Evolutionary conservation across 2,888 invertebrate genomes (phyloP).

Genomic region (Dorcus parallelipipedus): DNA sequence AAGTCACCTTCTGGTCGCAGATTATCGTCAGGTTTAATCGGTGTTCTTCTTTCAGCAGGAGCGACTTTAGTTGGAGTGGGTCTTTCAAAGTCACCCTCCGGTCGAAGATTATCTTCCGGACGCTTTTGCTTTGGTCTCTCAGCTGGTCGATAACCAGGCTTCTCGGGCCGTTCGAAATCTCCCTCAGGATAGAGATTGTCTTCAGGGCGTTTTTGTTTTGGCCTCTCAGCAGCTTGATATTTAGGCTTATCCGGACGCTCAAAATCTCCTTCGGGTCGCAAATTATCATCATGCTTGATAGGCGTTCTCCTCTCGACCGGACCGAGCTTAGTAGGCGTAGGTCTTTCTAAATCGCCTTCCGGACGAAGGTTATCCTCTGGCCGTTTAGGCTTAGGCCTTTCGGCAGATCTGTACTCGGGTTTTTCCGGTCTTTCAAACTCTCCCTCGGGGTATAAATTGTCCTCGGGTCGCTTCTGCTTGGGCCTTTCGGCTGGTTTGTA

Average conservation of each 20-base stretch:
- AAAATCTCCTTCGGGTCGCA: conserved; percentile 55
- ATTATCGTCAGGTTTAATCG: conserved; percentile 54
- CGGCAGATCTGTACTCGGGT: conserved; percentile 47
- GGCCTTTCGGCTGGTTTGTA: conserved; percentile 41
- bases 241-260: conserved; percentile 45
- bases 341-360: conserved; percentile 49
- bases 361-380: conserved; percentile 50
- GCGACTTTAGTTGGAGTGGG: conserved; percentile 30
- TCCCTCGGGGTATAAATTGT: conserved; percentile 47
- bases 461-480: conserved; percentile 38
- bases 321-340: conserved; percentile 39
- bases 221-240: conserved; percentile 47
- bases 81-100: conserved; percentile 44
- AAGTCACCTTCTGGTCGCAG: conserved; percentile 56
- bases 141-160: conserved; percentile 40
- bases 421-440: conserved; percentile 51
- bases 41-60: conserved; percentile 41
- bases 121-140: conserved; percentile 48
- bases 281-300: conserved; percentile 57
- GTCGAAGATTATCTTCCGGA: conserved; percentile 61
- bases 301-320: conserved; percentile 48
- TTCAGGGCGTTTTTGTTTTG: conserved; percentile 53
- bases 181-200: conserved; percentile 56
- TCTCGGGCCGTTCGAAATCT: conserved; percentile 49
- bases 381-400: conserved; percentile 44